Conservation (phyloP, 2,888 invertebrate species). For the Gortyna flavago region DNA sequence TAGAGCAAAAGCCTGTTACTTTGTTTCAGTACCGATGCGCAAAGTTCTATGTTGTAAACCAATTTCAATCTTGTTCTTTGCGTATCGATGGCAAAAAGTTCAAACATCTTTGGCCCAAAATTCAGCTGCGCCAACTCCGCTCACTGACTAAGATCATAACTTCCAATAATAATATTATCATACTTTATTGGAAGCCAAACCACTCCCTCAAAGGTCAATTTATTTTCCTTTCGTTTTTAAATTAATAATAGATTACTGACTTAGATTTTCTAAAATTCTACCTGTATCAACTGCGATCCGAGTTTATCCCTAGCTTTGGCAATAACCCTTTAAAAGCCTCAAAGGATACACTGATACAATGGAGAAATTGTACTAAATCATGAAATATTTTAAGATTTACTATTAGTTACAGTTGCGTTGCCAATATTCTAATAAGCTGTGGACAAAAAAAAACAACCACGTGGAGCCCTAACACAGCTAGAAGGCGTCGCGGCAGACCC, state of each 20-base stretch:
- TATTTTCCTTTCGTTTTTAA: not conserved
- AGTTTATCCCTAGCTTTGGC: conserved; percentile 14
- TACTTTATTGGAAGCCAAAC: not conserved
- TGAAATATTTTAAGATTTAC: not conserved
- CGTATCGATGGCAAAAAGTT: not conserved
- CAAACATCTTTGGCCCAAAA: not conserved
- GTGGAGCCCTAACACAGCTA: too few species aligned
- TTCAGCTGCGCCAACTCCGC: not conserved
- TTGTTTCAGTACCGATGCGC: not conserved
- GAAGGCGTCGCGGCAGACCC: too few species aligned
- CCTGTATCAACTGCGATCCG: conserved; percentile 3
- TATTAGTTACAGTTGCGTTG: too few species aligned
- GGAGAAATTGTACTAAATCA: not conserved
- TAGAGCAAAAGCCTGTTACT: not conserved
- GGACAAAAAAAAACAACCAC: too few species aligned
- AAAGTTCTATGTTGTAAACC: not conserved
- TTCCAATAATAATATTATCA: not conserved
- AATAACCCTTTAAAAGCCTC: conserved; percentile 10
- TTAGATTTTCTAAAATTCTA: conserved; percentile 6
- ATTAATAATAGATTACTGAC: not conserved
- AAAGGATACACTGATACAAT: conserved; percentile 18
- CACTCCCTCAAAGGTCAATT: not conserved
- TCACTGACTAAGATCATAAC: not conserved
- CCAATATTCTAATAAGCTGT: too few species aligned
- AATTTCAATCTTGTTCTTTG: not conserved